A percentile compares a stretch with the other conserved stretches of the same genome.
These are phyloP conservation scores for Otolemur garnettii DNA, from an alignment of 2,113 vertebrate genomes.

Conservation along the genomic window DNA sequence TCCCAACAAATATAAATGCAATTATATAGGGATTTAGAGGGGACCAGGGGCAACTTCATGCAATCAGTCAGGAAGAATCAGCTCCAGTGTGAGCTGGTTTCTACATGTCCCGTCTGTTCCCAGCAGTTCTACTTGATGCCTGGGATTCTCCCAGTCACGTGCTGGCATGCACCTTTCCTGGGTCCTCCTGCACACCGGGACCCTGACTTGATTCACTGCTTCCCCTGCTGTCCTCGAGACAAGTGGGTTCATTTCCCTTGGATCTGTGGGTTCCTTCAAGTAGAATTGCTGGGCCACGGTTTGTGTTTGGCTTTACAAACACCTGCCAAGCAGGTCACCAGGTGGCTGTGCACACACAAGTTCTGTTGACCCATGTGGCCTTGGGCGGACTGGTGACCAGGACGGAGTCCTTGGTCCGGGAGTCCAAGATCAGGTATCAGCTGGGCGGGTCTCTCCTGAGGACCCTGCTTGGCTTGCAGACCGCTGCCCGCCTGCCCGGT, in stretches of 20 bases:
- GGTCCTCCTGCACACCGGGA: fast-evolving
- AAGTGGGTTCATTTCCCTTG: fast-evolving
- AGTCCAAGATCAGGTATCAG: neutral
- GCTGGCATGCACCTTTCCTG: fast-evolving
- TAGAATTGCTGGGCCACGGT: neutral
- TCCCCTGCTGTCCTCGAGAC: fast-evolving
- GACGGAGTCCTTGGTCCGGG: no score
- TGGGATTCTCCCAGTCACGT: fast-evolving
- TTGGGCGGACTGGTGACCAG: no score
- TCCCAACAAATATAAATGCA: neutral
- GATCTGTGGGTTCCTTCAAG: no score
- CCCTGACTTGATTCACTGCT: fast-evolving
- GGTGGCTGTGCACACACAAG: neutral
- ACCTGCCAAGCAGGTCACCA: fast-evolving
- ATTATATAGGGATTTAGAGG: fast-evolving
- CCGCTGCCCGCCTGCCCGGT: fast-evolving
- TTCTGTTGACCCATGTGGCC: fast-evolving
- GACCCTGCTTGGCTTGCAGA: no score
- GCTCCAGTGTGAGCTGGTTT: neutral
- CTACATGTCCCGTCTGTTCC: fast-evolving
- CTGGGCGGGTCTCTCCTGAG: fast-evolving
- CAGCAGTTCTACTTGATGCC: neutral
- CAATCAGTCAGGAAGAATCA: neutral
- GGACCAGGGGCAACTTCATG: neutral
- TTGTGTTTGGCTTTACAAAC: neutral